phyloP scores from a whole-genome alignment of 2,888 invertebrate species.

The Tolmerus cingulatus region DNA sequence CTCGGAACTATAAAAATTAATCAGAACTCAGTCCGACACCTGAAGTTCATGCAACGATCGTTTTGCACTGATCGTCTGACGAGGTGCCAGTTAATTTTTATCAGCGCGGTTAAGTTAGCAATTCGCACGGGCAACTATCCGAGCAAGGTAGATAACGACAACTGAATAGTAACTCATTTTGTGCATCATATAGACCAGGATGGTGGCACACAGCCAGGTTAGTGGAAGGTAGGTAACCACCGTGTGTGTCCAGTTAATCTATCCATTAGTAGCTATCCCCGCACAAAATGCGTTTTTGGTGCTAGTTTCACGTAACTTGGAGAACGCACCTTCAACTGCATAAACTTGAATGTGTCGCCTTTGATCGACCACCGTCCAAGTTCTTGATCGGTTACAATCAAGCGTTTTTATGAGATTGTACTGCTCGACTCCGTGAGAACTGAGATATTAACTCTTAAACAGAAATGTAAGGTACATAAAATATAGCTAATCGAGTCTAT shows the following conservation, averaged over 20 bases:
- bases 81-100: conserved; percentile 1
- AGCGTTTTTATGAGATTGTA: background rate
- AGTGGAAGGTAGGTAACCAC: background rate
- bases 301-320: background rate
- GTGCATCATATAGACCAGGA: conserved; percentile 31
- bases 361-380: background rate
- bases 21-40: background rate
- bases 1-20: background rate
- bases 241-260: background rate
- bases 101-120: background rate
- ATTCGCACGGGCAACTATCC: conserved; percentile 28
- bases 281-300: background rate
- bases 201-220: background rate
- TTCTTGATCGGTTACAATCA: background rate
- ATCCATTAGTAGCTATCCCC: background rate
- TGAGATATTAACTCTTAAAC: background rate
- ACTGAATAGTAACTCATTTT: conserved; percentile 41
- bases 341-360: background rate
- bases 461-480: background rate
- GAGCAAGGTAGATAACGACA: conserved; percentile 46
- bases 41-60: background rate
- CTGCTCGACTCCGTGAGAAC: background rate
- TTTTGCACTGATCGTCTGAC: background rate
- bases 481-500: no score
- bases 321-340: background rate